A percentile compares a stretch with the other conserved stretches of the same genome.
These are phyloP conservation scores for Dastarcus helophoroides DNA, from an alignment of 2,888 invertebrate genomes.

Conservation along the genomic window DNA sequence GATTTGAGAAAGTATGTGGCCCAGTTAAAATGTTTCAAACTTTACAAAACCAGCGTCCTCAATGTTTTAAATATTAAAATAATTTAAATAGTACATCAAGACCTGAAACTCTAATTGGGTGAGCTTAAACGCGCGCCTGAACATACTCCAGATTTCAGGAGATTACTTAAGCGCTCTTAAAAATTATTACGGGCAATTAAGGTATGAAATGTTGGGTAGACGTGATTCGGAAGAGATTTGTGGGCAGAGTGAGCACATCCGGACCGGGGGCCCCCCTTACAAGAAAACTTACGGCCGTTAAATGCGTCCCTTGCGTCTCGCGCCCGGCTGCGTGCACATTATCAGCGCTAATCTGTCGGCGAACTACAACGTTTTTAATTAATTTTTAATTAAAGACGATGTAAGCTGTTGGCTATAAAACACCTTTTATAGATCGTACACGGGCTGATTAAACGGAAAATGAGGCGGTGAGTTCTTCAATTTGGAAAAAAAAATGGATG, in stretches of 20 bases:
- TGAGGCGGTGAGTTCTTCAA: too few species aligned
- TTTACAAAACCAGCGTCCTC: too few species aligned
- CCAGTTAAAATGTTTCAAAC: too few species aligned
- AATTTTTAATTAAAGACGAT: slow-evolving; percentile 19
- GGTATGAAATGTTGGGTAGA: slow-evolving; percentile 17
- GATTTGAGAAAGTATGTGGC: too few species aligned
- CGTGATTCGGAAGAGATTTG: slow-evolving; percentile 19
- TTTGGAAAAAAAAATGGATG: too few species aligned
- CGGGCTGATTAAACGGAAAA: too few species aligned
- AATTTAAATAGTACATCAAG: too few species aligned
- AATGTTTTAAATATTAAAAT: too few species aligned
- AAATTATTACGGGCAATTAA: slow-evolving; percentile 21
- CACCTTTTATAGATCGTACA: too few species aligned
- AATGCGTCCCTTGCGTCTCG: neutral
- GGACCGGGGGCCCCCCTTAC: neutral
- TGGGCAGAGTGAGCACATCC: slow-evolving; percentile 7
- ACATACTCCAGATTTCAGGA: slow-evolving; percentile 19
- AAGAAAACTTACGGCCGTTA: neutral
- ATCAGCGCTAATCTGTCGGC: slow-evolving; percentile 17
- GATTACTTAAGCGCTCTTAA: slow-evolving; percentile 16
- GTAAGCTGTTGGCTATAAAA: too few species aligned
- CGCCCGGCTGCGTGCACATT: slow-evolving; percentile 15
- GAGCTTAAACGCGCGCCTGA: too few species aligned
- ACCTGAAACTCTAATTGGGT: too few species aligned
- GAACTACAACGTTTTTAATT: slow-evolving; percentile 15